Conservation (phyloP, 2,113 vertebrate species). For the Chaenogobius annularis region DNA sequence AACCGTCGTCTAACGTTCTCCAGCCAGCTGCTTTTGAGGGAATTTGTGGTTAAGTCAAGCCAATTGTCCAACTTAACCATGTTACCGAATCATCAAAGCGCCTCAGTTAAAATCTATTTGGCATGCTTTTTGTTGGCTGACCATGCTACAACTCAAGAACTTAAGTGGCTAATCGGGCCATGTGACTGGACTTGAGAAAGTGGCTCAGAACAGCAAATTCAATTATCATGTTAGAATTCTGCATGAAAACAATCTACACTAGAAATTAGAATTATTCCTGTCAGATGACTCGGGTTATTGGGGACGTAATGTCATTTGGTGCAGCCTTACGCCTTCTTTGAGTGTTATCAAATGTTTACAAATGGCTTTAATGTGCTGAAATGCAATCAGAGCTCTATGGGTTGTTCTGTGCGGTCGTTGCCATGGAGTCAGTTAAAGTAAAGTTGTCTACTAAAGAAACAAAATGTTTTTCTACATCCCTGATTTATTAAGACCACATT, state of each 20-base stretch:
- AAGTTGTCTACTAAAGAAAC: neutral
- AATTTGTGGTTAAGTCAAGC: conserved; percentile 49
- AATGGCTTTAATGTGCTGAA: conserved; percentile 75
- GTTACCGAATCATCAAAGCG: conserved; percentile 73
- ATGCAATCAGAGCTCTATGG: conserved; percentile 62
- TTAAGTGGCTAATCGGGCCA: conserved; percentile 68
- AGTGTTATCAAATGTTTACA: conserved; percentile 80
- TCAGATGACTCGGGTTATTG: conserved; percentile 79
- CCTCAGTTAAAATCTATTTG: conserved; percentile 61
- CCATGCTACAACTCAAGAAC: conserved; percentile 53
- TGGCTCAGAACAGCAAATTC: conserved; percentile 75
- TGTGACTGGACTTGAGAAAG: conserved; percentile 76
- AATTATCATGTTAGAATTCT: conserved; percentile 82
- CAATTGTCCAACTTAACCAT: conserved; percentile 63
- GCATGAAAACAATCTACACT: conserved; percentile 84
- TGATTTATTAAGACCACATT: neutral
- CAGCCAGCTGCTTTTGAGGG: conserved; percentile 25
- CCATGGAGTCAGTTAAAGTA: conserved; percentile 29
- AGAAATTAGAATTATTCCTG: conserved; percentile 77
- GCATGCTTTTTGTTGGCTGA: conserved; percentile 41
- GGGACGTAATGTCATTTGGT: conserved; percentile 66
- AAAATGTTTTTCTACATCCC: neutral
- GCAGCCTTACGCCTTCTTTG: conserved; percentile 66
- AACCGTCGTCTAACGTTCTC: conserved; percentile 20
- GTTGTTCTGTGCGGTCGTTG: conserved; percentile 36